A percentile compares a stretch with the other conserved stretches of the same genome.
These are phyloP conservation scores for Sinelater perroti DNA, from an alignment of 2,888 invertebrate species.

Conservation along the genomic window DNA sequence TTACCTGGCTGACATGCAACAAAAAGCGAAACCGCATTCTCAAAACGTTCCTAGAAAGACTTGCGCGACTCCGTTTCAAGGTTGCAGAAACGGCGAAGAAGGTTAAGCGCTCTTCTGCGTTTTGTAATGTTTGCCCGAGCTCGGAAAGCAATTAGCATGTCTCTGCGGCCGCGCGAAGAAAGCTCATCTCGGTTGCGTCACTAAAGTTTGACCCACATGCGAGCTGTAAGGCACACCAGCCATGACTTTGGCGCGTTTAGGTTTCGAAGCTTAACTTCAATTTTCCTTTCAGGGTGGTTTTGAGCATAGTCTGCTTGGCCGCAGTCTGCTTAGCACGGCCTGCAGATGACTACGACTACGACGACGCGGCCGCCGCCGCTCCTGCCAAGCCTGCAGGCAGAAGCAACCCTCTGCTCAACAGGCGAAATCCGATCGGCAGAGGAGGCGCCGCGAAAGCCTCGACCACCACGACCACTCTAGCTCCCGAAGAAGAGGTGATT, in stretches of 20 bases:
- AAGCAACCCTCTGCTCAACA: slow-evolving; percentile 52
- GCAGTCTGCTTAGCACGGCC: slow-evolving; percentile 49
- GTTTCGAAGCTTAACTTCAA: background rate
- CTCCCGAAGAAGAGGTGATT: slow-evolving; percentile 44
- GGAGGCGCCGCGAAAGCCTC: slow-evolving; percentile 52
- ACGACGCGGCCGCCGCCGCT: slow-evolving; percentile 54
- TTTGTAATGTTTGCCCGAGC: slow-evolving; percentile 12
- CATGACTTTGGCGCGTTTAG: too few species aligned
- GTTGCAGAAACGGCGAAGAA: slow-evolving; percentile 13
- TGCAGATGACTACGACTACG: slow-evolving; percentile 55
- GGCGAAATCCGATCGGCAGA: slow-evolving; percentile 56
- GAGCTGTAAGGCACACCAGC: too few species aligned
- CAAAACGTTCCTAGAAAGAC: slow-evolving; percentile 19
- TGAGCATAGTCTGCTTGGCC: slow-evolving; percentile 51
- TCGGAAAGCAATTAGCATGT: slow-evolving; percentile 18
- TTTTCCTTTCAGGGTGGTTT: slow-evolving; percentile 50
- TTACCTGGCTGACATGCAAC: slow-evolving; percentile 12
- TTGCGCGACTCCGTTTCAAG: slow-evolving; percentile 14
- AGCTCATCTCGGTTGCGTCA: too few species aligned
- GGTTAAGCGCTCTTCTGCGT: slow-evolving; percentile 3
- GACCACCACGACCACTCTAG: slow-evolving; percentile 52
- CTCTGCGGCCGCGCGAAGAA: too few species aligned
- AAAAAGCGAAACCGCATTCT: slow-evolving; percentile 17
- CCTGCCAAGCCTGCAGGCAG: slow-evolving; percentile 53
- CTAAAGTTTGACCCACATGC: too few species aligned